A percentile compares a stretch with the other conserved stretches of the same genome.
Evolutionary conservation across 2,888 invertebrate genomes (phyloP).

Genomic region (Mayetiola destructor): DNA sequence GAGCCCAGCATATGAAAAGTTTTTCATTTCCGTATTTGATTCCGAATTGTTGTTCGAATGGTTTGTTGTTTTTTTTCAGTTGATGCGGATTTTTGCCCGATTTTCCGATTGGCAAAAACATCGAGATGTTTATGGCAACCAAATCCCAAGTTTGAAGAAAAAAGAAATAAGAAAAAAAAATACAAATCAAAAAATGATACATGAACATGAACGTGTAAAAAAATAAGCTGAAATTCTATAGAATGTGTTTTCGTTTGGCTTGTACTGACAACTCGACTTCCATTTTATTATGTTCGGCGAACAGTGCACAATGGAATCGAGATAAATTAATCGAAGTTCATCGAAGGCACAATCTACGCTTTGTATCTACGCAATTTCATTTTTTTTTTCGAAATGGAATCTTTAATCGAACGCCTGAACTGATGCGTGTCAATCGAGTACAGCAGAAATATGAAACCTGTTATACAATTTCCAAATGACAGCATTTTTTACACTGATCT

Average conservation of each 20-base stretch:
- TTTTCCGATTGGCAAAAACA: neutral
- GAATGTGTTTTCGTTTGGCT: neutral
- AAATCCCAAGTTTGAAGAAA: too few relatives aligned
- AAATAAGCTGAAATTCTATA: neutral
- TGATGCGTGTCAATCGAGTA: too few relatives aligned
- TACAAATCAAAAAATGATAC: neutral
- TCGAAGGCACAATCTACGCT: too few relatives aligned
- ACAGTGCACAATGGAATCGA: neutral
- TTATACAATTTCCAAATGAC: too few relatives aligned
- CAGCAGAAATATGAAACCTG: too few relatives aligned
- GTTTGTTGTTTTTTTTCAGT: neutral
- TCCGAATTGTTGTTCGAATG: too few relatives aligned
- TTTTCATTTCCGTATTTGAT: neutral
- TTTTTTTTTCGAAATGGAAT: too few relatives aligned
- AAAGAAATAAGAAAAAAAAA: neutral
- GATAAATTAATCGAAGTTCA: slow-evolving; percentile 2
- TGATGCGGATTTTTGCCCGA: too few relatives aligned
- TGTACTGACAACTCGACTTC: neutral
- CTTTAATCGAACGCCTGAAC: too few relatives aligned
- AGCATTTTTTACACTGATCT: too few relatives aligned
- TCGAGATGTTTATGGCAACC: neutral
- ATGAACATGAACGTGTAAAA: neutral
- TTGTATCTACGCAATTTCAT: too few relatives aligned
- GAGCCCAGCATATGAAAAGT: slow-evolving; percentile 1
- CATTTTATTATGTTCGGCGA: neutral